These are phyloP conservation scores for Delphinus delphis DNA, from an alignment of 2,113 vertebrate genomes.

Conservation along the genomic window DNA sequence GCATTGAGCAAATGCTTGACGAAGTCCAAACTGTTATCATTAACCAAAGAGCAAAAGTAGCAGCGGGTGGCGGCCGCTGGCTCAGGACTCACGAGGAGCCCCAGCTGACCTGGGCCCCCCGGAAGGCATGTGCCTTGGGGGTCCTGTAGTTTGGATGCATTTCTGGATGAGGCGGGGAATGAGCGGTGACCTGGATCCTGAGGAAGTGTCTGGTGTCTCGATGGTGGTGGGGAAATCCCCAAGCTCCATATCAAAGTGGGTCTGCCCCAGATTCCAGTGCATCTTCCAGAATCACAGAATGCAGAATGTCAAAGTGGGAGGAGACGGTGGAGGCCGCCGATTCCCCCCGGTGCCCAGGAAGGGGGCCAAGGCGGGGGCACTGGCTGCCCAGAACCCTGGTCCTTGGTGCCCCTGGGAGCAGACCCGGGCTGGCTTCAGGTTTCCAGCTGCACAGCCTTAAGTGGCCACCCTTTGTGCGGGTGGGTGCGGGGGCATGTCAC, in stretches of 20 bases:
- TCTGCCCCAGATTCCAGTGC: background rate
- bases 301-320: background rate
- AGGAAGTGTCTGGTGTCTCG: background rate
- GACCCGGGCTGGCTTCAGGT: background rate
- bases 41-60: background rate
- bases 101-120: background rate
- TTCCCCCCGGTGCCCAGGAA: rapidly evolving
- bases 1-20: background rate
- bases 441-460: background rate
- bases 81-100: background rate
- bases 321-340: background rate
- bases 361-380: background rate
- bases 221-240: background rate
- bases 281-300: background rate
- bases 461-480: background rate
- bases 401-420: background rate
- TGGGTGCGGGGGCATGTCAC: background rate
- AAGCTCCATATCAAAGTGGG: background rate
- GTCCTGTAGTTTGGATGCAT: background rate
- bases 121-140: background rate
- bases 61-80: background rate
- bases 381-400: background rate
- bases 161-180: background rate
- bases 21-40: background rate
- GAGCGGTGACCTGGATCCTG: constrained; percentile 22